These are phyloP conservation scores for Semnornis frantzii DNA, from an alignment of 2,113 vertebrate genomes.

Conservation along the genomic window DNA sequence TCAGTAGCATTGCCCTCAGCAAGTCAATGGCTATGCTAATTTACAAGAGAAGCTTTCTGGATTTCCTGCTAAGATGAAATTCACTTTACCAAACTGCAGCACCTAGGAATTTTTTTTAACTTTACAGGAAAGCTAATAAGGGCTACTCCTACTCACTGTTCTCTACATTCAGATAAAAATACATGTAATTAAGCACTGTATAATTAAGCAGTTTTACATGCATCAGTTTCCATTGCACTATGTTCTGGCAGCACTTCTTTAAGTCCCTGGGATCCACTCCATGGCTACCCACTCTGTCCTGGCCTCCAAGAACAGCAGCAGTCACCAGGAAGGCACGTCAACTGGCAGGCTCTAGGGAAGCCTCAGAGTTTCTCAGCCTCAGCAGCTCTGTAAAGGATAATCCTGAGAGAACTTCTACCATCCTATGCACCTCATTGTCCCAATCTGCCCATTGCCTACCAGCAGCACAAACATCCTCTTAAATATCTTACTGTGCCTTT, in stretches of 20 bases:
- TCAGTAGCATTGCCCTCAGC: background rate
- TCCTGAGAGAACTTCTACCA: background rate
- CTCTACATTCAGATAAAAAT: constrained; percentile 17
- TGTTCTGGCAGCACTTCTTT: constrained; percentile 2
- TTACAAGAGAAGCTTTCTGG: background rate
- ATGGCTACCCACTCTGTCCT: background rate
- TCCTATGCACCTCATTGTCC: background rate
- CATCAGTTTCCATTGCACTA: background rate
- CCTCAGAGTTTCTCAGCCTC: background rate
- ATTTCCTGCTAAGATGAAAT: constrained; percentile 17
- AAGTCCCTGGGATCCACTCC: background rate
- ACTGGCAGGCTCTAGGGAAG: accelerated
- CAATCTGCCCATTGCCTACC: background rate
- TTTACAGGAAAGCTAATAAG: constrained; percentile 48
- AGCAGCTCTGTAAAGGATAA: accelerated
- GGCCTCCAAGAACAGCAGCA: background rate
- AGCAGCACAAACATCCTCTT: background rate
- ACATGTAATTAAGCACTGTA: constrained; percentile 13
- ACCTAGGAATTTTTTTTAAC: constrained; percentile 20
- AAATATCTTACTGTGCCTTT: accelerated
- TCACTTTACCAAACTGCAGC: constrained; percentile 51
- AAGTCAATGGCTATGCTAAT: background rate
- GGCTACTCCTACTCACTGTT: constrained; percentile 65
- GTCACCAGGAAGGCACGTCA: background rate
- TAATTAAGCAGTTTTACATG: constrained; percentile 25